Evolutionary conservation across 1,140 invertebrate genomes (phyloP).

Genomic region (Hypothenemus hampei): DNA sequence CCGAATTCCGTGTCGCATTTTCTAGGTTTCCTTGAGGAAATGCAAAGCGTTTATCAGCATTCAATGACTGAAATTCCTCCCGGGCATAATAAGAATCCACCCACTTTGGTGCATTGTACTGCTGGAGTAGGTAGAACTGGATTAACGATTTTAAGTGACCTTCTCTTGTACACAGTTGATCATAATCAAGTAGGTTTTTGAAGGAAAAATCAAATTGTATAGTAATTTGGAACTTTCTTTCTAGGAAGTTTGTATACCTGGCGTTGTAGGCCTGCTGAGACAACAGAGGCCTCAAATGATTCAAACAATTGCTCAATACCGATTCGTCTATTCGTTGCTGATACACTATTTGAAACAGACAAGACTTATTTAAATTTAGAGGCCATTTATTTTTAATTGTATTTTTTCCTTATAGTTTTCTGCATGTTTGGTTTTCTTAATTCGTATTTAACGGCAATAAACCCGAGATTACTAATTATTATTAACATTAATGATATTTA

Average conservation of each 20-base stretch:
- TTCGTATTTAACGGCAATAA: background rate
- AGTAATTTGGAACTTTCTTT: background rate
- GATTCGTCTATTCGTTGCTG: slow-evolving; percentile 80
- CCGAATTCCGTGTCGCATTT: slow-evolving; percentile 42
- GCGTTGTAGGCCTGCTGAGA: slow-evolving; percentile 67
- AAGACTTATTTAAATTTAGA: slow-evolving; percentile 62
- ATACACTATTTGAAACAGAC: slow-evolving; percentile 82
- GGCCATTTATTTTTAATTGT: background rate
- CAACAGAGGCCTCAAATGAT: slow-evolving; percentile 82
- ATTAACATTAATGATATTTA: no score
- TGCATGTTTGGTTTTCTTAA: background rate
- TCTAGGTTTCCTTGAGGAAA: slow-evolving; percentile 74
- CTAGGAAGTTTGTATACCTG: slow-evolving; percentile 73
- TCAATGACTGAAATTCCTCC: slow-evolving; percentile 60
- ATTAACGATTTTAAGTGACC: slow-evolving; percentile 71
- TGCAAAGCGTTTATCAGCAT: slow-evolving; percentile 74
- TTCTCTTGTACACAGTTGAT: slow-evolving; percentile 79
- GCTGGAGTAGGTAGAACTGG: slow-evolving; percentile 68
- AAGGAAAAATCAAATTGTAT: no score
- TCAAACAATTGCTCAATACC: slow-evolving; percentile 82
- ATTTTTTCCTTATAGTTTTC: background rate
- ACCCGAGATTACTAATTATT: background rate
- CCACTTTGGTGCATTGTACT: slow-evolving; percentile 65
- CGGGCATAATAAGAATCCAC: slow-evolving; percentile 64
- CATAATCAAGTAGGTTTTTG: slow-evolving; percentile 72